These are phyloP conservation scores for Drosophila ercepeae DNA, from an alignment of 1,140 invertebrate genomes.

Conservation along the genomic window DNA sequence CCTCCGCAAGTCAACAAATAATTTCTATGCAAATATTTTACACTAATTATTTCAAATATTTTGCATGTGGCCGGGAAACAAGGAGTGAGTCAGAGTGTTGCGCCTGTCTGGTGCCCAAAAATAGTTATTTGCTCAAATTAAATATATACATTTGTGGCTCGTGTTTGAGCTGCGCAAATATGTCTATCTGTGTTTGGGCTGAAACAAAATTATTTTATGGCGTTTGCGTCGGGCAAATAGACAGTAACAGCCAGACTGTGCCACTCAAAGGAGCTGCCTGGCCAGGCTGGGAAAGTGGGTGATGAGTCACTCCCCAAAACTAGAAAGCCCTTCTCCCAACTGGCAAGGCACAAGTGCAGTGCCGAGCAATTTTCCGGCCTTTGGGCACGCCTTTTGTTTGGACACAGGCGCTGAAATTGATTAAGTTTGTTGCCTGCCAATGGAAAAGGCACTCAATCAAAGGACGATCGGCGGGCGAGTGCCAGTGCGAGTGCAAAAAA, in stretches of 20 bases:
- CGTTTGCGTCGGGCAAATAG: slow-evolving; percentile 58
- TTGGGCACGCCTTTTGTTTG: slow-evolving; percentile 75
- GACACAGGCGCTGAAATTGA: slow-evolving; percentile 77
- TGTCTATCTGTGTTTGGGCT: slow-evolving; percentile 56
- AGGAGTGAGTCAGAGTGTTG: slow-evolving; percentile 7
- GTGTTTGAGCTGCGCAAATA: slow-evolving; percentile 69
- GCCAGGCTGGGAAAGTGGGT: slow-evolving; percentile 1
- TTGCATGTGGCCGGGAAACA: slow-evolving; percentile 46
- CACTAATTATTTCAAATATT: slow-evolving; percentile 80
- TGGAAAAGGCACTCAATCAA: slow-evolving; percentile 76
- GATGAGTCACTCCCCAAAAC: slow-evolving; percentile 46
- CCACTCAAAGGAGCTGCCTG: slow-evolving; percentile 24
- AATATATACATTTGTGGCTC: slow-evolving; percentile 80
- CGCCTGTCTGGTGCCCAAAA: slow-evolving; percentile 37
- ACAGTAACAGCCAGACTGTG: slow-evolving; percentile 20
- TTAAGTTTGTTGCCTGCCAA: slow-evolving; percentile 78
- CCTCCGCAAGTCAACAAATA: slow-evolving; percentile 75
- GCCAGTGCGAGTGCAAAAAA: slow-evolving; percentile 22
- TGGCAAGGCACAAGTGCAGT: neutral
- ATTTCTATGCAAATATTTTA: slow-evolving; percentile 80
- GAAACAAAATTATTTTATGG: slow-evolving; percentile 73
- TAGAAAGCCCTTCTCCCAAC: slow-evolving; percentile 20
- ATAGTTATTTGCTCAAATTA: slow-evolving; percentile 75
- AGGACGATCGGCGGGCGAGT: slow-evolving; percentile 24
- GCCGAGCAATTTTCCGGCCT: slow-evolving; percentile 68